These are phyloP conservation scores for Epinotia demarniana DNA, from an alignment of 2,888 invertebrate species.

Conservation along the genomic window DNA sequence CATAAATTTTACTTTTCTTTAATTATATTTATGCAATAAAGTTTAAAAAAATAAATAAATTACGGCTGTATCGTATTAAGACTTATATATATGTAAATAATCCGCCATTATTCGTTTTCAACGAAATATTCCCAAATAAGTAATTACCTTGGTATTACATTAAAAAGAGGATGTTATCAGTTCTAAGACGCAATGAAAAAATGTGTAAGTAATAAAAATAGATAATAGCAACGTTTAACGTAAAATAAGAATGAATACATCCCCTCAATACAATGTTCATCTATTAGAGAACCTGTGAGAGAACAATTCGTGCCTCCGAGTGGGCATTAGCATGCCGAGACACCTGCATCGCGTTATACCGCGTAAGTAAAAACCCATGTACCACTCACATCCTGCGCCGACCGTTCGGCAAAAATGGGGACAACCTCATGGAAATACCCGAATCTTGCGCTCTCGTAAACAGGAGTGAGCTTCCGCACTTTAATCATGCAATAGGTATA, in stretches of 20 bases:
- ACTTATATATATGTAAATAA: too few relatives aligned
- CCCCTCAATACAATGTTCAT: conserved; percentile 6
- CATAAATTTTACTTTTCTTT: too few relatives aligned
- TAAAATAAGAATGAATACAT: neutral
- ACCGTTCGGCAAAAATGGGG: conserved; percentile 62
- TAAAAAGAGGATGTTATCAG: too few relatives aligned
- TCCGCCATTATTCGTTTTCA: too few relatives aligned
- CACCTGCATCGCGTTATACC: conserved; percentile 65
- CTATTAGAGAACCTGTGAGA: conserved; percentile 17
- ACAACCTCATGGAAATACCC: conserved; percentile 63
- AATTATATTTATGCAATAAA: too few relatives aligned
- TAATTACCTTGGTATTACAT: too few relatives aligned
- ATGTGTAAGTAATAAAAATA: neutral
- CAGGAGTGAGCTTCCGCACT: conserved; percentile 63
- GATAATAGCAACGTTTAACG: neutral
- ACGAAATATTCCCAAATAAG: too few relatives aligned
- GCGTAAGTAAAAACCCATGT: conserved; percentile 81
- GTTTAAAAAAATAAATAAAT: too few relatives aligned
- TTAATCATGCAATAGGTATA: conserved; percentile 48
- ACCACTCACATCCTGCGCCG: conserved; percentile 67
- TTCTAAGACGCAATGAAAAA: neutral
- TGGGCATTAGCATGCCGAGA: conserved; percentile 66
- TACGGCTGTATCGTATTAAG: too few relatives aligned
- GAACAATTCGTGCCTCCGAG: conserved; percentile 34
- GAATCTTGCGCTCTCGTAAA: conserved; percentile 65